Evolutionary conservation across 1,140 invertebrate genomes (phyloP), one percentile per base, ranked within the genome.

Genomic region (Orius insidiosus): DNA sequence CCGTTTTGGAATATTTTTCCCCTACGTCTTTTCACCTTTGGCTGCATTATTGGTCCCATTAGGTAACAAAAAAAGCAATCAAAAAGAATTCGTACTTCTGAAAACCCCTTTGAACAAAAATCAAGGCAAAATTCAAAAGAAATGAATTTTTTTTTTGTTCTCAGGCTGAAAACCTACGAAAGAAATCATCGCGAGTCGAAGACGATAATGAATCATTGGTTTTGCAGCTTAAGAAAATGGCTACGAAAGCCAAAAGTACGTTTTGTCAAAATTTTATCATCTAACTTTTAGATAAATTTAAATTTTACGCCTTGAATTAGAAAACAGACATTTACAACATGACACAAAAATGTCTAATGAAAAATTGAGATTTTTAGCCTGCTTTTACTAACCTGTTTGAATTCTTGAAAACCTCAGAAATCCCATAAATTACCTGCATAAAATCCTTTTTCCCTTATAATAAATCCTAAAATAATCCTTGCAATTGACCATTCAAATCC

Each of bases 221-320:
- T 60, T 71, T 86, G 65, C 87, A 92, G 70, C 74, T 93, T 58
- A 88, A 89, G 73, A 90, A 88, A 76, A 85, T 92, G 80, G 84
- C 84, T 64, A 76, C 75, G 59, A 77, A 78, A 68, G 74, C 78
- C 63, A 76, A 72, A 78, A 78, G 76, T 80, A 78, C 64, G 73
- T 58, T 42, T 47, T 24, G 24, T 24, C 14, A 3, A 36, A 36
- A n/a, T n/a, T 36, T 36, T 11, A 36, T 36, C 14, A 11, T 4
- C 35, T 36, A 36, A n/a, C 35, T n/a, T 36, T 4, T 36, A 24
- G 24, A 24, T 4, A 24, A 24, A 24, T 4, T n/a, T n/a, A 24
- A 24, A 24, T 24, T 24, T 24, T 24, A 24, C 3, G 24, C 24
- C 24, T 24, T 24, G 7, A 24, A 24, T 4, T 24, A 24, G 24